Evolutionary conservation across 2,797 vertebrate genomes (phyloP), one percentile per base, ranked within the genome.

Genomic region (Halcyon smyrnensis): DNA sequence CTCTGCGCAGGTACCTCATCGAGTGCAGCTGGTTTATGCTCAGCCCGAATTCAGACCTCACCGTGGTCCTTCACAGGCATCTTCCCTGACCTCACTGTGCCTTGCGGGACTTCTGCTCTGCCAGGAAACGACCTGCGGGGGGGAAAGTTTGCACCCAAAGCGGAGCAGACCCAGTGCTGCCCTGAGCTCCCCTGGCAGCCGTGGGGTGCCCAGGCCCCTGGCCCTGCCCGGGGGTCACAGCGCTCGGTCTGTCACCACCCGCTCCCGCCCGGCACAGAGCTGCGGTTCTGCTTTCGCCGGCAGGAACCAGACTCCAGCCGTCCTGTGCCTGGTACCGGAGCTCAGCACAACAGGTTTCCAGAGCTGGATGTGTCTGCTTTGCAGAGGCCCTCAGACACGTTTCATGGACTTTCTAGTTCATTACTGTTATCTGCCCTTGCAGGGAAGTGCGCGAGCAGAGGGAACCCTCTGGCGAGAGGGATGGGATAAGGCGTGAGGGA

Each of bases 271-370:
- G 3, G 28, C 48, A 32, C 16, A 2, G 34, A 34, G 2, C 65
- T 1, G 19, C 5, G 0, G 13, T 23, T 50, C 23, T 50, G 74
- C 46, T 41, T 32, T 8, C 4, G 12, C 34, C 23, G 2, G 8
- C 28, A 54, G 39, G 34, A 69, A 25, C 25, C 6, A 0, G 30
- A 23, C 12, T 53, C 11, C 34, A 30, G 56, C 41, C 16, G 1
- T 23, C 13, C 56, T 7, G 8, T 0, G 4, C 36, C 67, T 17
- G 39, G 50, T 48, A 5, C 32, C 20, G 1, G 1, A 34, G 15
- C 50, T 43, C 8, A 12, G 3, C 34, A 7, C 45, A 21, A 12
- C 32, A 30, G 36, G 27, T 17, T 45, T 32, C 60, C 53, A n/a
- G 51, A 28, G 59, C 27, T 13, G 51, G n/a, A 8, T 0, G 34